A percentile compares a stretch with the other conserved stretches of the same genome.
phyloP scores from a whole-genome alignment of 2,113 vertebrate species.

The Xiphorhynchus elegans region DNA sequence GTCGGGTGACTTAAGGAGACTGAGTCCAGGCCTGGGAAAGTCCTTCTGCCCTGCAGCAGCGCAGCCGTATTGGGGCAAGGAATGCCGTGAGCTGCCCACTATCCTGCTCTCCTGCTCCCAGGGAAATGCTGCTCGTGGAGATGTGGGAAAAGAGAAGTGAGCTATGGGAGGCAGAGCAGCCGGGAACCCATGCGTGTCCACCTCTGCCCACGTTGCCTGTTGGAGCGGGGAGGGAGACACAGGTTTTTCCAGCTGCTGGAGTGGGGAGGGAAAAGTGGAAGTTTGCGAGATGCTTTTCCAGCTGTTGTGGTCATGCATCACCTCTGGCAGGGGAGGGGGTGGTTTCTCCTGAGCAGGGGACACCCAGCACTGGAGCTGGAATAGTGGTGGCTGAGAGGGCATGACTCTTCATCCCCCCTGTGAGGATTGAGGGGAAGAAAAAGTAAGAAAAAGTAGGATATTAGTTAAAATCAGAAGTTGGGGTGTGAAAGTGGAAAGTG shows the following conservation, averaged over 20 bases:
- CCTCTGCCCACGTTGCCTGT: fast-evolving
- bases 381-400: neutral
- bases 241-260: neutral
- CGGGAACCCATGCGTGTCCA: fast-evolving
- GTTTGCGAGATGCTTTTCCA: neutral
- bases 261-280: neutral
- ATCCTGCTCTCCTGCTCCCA: fast-evolving
- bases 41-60: neutral
- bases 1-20: neutral
- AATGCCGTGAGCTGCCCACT: neutral
- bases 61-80: neutral
- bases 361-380: neutral
- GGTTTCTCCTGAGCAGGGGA: fast-evolving
- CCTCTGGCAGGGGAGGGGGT: neutral
- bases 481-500: no score
- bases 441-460: neutral
- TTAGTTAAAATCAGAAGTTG: neutral
- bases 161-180: fast-evolving
- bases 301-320: neutral
- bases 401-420: fast-evolving
- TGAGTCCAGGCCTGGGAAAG: neutral
- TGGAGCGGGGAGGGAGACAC: fast-evolving
- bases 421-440: neutral
- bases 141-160: neutral
- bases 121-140: neutral